phyloP scores from a whole-genome alignment of 1,140 invertebrate species.

The Amyelois transitella region DNA sequence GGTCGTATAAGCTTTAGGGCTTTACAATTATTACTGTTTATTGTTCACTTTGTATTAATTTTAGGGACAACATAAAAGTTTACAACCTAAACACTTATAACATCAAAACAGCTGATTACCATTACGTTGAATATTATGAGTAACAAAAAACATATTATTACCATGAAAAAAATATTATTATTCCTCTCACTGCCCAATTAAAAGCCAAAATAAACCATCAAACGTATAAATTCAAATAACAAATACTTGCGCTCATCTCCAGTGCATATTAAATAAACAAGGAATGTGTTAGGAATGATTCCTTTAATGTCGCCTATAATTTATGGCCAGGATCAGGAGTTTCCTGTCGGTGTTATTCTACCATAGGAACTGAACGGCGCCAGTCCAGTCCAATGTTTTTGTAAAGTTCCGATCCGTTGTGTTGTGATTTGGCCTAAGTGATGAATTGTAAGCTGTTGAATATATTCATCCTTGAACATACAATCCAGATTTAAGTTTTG shows the following conservation, averaged over 20 bases:
- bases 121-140: neutral
- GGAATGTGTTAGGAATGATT: neutral
- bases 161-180: neutral
- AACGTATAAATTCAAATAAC: neutral
- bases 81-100: neutral
- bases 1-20: neutral
- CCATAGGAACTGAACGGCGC: conserved; percentile 17
- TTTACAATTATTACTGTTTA: neutral
- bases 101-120: too few species aligned
- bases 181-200: neutral
- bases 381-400: conserved; percentile 27
- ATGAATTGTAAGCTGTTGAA: neutral
- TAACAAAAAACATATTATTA: neutral
- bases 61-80: neutral
- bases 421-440: neutral
- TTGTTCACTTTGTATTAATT: neutral
- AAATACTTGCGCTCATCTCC: neutral
- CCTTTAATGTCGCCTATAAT: conserved; percentile 27
- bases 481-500: too few species aligned
- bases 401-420: conserved; percentile 5
- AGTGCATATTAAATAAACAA: neutral
- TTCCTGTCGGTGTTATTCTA: conserved; percentile 31
- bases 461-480: neutral
- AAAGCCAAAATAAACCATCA: neutral
- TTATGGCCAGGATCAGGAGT: conserved; percentile 29